Percentiles rank a stretch among this genome's conserved stretches.
Conservation (phyloP, 1,140 invertebrate species). For the Adelges cooleyi region DNA sequence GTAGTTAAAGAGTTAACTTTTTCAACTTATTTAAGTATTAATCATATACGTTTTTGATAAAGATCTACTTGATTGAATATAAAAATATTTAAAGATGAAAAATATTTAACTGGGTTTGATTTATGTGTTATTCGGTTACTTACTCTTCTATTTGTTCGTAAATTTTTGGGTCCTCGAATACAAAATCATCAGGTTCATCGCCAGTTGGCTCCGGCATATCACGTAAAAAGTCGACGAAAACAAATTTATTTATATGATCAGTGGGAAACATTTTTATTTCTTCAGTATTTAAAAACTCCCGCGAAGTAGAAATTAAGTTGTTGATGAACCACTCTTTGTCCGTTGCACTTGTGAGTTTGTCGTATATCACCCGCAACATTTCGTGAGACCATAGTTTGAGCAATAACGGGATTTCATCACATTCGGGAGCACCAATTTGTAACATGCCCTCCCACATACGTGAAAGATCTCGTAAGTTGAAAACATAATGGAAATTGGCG, state of each 20-base stretch:
- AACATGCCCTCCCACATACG: conserved; percentile 96
- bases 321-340: conserved; percentile 74
- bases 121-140: too few species aligned
- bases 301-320: conserved; percentile 50
- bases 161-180: conserved; percentile 87
- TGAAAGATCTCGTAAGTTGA: conserved; percentile 85
- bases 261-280: conserved; percentile 56
- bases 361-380: conserved; percentile 79
- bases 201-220: conserved; percentile 94
- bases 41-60: too few species aligned
- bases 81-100: too few species aligned
- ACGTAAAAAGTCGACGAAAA: conserved; percentile 41
- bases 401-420: conserved; percentile 63
- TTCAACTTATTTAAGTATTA: too few species aligned
- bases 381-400: conserved; percentile 93
- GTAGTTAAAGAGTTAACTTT: too few species aligned
- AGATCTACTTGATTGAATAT: too few species aligned
- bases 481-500: conserved; percentile 97
- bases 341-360: conserved; percentile 62
- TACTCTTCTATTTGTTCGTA: conserved; percentile 85
- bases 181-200: conserved; percentile 89
- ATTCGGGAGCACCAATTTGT: conserved; percentile 72
- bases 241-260: conserved; percentile 41
- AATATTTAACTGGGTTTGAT: too few species aligned
- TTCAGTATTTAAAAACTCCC: conserved; percentile 52